Base-by-base conservation (phyloP, 2,888 invertebrate genomes). In the Therioaphis trifolii region DNA sequence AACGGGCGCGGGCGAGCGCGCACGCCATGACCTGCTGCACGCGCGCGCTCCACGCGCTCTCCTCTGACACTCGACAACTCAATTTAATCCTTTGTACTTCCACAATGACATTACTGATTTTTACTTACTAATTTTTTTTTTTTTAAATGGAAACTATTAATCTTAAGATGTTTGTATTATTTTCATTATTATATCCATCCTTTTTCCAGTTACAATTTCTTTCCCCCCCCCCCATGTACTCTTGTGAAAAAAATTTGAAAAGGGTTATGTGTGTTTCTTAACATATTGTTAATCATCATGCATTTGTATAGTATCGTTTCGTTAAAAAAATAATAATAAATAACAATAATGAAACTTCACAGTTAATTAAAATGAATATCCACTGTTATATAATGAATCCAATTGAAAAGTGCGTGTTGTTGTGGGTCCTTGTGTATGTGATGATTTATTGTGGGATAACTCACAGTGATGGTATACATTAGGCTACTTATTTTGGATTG, bases 81-180 rank as follows among this genome's bases (percentile, higher is more conserved):
- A 14, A 2, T 71, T 72, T 7, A 52, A 77, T 77, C 52, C 40
- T 63, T 52, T 63, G 63, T 74, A 82, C 82, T 82, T 82, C 82
- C 82, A 72, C 21, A 14, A 49, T 29, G 21, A 77, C n/a, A 29
- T 27, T 63, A 35, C 21, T 24, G 9, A 18, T 4, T 58, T 14
- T 0, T 24, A 29, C 21, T 66, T 52, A 21, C 58, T 21, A 58
- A 58, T 58, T 58, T 21, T 21, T 58, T 12, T 58, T 58, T 21
- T 21, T 58, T 12, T 18, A 52, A n/a, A n/a, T 21, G n/a, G 58
- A n/a, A 24, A 21, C 58, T 58, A 58, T 58, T 58, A 58, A 58
- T 58, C 24, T 2, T 58, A 58, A 58, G 58, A 9, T 24, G 24
- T 58, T 24, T 21, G 4, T 55, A n/a, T 43, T 43, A 9, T 43